Evolutionary conservation across 2,797 vertebrate species (phyloP), one percentile per base, ranked within the genome.

Genomic region (Sciaenops ocellatus): DNA sequence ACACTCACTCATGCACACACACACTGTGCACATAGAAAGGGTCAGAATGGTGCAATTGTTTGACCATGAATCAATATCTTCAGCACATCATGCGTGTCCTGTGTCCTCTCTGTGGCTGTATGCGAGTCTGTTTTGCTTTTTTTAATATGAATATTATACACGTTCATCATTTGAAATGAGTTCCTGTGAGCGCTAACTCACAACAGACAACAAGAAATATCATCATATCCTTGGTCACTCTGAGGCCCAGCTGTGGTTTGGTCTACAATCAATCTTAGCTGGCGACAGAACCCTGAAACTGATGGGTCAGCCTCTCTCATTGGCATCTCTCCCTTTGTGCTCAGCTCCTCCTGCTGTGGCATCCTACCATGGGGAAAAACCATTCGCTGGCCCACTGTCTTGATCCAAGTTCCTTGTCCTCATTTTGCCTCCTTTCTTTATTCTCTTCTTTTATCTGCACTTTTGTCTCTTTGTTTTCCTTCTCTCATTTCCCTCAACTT

Each of bases 331-430:
- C 79, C 57, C 46, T 46, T 50, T 75, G 76, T 60, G 75, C 79
- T 79, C 57, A 66, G 76, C 74, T 63, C 51, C 26, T 73, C 24
- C 59, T 75, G 82, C 72, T 72, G 78, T 76, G 64, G 67, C 61
- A 72, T 47, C 44, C 41, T 59, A 71, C 52, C 57, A 63, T 1
- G 12, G 70, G 59, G 70, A 76, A 84, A 84, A 78, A 56, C 59
- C 63, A 70, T 62, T 42, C 56, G 78, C 71, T 82, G 50, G 73
- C 69, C 28, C 22, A 8, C 44, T 69, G 77, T 71, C 68, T 57
- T 22, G 18, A 78, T 85, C 83, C 72, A 74, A 59, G 26, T 88
- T 82, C 76, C 64, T 69, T 73, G 48, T 76, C 74, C 72, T 79
- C 46, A 67, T 76, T 79, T 54, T 30, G 56, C 47, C 62, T 67